A percentile compares a stretch with the other conserved stretches of the same genome.
Conservation (phyloP, 2,888 invertebrate species). For the Malthinus flaveolus region DNA sequence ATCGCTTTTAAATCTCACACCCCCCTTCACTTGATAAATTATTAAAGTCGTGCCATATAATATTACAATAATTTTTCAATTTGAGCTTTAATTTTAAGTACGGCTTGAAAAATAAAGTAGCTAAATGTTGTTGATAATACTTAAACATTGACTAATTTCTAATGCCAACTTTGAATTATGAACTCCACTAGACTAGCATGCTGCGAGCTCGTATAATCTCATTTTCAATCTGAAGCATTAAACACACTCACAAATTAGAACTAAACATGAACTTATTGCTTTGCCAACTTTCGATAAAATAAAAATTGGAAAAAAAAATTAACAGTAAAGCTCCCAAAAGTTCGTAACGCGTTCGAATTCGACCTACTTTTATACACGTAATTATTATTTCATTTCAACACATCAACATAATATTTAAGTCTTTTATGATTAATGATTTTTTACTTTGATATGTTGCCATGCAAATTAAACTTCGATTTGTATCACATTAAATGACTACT, state of each 20-base stretch:
- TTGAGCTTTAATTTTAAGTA: neutral
- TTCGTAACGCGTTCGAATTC: neutral
- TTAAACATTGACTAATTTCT: slow-evolving; percentile 42
- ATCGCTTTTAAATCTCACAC: neutral
- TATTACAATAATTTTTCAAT: neutral
- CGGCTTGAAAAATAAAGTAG: neutral
- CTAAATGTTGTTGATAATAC: slow-evolving; percentile 27
- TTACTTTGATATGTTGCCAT: neutral
- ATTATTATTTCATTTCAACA: slow-evolving; percentile 4
- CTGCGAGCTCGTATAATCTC: slow-evolving; percentile 45
- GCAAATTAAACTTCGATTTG: slow-evolving; percentile 1
- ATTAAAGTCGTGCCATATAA: neutral
- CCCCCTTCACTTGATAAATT: slow-evolving; percentile 3
- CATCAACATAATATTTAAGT: slow-evolving; percentile 1
- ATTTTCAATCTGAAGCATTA: slow-evolving; percentile 46
- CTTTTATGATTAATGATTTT: slow-evolving; percentile 6
- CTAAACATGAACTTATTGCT: slow-evolving; percentile 48
- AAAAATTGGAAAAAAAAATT: neutral
- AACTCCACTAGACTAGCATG: slow-evolving; percentile 40
- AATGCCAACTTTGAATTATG: slow-evolving; percentile 46
- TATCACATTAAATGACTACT: slow-evolving; percentile 1
- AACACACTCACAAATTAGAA: slow-evolving; percentile 51
- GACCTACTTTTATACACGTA: neutral
- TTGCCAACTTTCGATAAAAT: slow-evolving; percentile 37
- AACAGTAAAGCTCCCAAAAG: neutral